Percentiles rank a stretch among this genome's conserved stretches.
phyloP scores from a whole-genome alignment of 2,888 invertebrate species.

The Morpho achilles region DNA sequence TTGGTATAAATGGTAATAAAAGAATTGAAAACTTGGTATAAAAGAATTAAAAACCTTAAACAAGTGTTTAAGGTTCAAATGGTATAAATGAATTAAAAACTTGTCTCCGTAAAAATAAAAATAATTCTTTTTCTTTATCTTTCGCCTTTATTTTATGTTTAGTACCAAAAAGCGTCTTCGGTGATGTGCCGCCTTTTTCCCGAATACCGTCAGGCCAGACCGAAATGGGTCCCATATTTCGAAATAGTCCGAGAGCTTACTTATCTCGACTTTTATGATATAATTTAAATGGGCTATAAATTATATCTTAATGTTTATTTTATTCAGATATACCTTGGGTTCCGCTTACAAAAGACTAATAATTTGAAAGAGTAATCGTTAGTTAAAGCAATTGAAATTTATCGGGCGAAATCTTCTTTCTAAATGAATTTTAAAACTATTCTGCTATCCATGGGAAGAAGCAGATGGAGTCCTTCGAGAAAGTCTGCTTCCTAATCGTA shows the following conservation, averaged over 20 bases:
- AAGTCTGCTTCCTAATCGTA: too few relatives aligned
- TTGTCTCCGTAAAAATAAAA: too few relatives aligned
- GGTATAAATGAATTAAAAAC: too few relatives aligned
- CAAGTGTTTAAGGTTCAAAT: too few relatives aligned
- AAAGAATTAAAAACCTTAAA: too few relatives aligned
- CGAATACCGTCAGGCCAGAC: conserved; percentile 7
- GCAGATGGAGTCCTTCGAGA: too few relatives aligned
- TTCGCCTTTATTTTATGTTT: not conserved
- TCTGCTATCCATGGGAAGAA: too few relatives aligned
- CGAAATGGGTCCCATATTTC: conserved; percentile 18
- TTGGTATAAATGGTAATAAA: too few relatives aligned
- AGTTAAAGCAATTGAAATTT: not conserved
- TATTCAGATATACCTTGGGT: conserved; percentile 15
- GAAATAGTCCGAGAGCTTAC: conserved; percentile 16
- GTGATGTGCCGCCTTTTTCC: conserved; percentile 1
- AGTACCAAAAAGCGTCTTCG: not conserved
- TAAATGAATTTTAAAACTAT: too few relatives aligned
- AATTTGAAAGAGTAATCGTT: conserved; percentile 5
- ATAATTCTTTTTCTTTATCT: too few relatives aligned
- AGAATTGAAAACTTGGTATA: too few relatives aligned
- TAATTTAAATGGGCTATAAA: conserved; percentile 19
- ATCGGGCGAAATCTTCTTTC: too few relatives aligned
- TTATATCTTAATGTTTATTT: conserved; percentile 21
- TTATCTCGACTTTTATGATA: conserved; percentile 15
- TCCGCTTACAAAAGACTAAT: conserved; percentile 14